Conservation (phyloP, 2,113 vertebrate species). For the Malaclemys terrapin region DNA sequence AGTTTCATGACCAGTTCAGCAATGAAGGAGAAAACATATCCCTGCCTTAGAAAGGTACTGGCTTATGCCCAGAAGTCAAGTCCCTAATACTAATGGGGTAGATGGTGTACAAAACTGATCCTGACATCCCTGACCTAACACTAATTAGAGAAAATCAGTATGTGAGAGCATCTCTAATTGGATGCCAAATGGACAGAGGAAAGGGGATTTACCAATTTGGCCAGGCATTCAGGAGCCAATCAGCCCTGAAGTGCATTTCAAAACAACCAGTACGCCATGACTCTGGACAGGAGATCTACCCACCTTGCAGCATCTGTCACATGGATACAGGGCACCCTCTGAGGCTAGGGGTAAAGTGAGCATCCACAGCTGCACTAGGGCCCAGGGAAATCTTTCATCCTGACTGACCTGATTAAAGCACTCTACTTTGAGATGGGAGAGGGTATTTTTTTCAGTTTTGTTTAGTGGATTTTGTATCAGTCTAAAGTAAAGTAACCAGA, state of each 20-base stretch:
- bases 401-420: not conserved
- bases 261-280: not conserved
- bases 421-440: not conserved
- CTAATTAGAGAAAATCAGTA: not conserved
- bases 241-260: not conserved
- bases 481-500: not conserved
- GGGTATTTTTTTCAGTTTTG: not conserved
- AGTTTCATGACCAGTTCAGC: not conserved
- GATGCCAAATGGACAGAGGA: no score
- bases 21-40: not conserved
- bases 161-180: not conserved
- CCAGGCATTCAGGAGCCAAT: not conserved
- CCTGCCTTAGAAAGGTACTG: not conserved
- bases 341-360: not conserved
- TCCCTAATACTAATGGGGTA: no score
- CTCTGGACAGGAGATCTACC: not conserved
- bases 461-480: not conserved
- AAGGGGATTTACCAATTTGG: not conserved
- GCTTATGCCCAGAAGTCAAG: not conserved
- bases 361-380: not conserved
- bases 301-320: not conserved
- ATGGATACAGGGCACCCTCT: not conserved
- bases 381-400: not conserved
- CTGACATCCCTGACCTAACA: not conserved
- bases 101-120: not conserved